A percentile compares a stretch with the other conserved stretches of the same genome.
Evolutionary conservation across 2,888 invertebrate genomes (phyloP).

Genomic region (Eristalis tenax): DNA sequence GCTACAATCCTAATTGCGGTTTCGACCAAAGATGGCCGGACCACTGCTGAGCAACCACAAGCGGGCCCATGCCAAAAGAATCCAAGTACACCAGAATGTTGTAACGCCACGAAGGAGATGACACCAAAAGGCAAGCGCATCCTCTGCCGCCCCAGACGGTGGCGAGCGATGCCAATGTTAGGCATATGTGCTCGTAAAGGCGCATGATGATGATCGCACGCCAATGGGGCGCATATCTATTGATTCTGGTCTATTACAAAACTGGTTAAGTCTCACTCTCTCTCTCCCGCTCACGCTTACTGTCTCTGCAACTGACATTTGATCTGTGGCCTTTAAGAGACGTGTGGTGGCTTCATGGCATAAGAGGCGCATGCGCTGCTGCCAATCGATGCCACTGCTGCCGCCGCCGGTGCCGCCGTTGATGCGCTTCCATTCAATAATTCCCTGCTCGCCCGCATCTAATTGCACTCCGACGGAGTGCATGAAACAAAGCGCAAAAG

Average conservation of each 20-base stretch:
- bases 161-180: background rate
- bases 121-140: constrained; percentile 38
- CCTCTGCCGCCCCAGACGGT: constrained; percentile 20
- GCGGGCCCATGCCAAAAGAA: constrained; percentile 34
- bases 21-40: constrained; percentile 28
- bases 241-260: constrained; percentile 69
- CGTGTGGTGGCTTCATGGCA: constrained; percentile 51
- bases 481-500: background rate
- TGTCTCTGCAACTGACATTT: constrained; percentile 68
- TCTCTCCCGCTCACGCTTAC: background rate
- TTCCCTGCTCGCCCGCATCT: constrained; percentile 35
- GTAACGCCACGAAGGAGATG: constrained; percentile 39
- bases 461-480: constrained; percentile 36
- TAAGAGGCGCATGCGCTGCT: constrained; percentile 53
- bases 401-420: constrained; percentile 34
- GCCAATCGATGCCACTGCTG: background rate
- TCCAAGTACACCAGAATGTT: constrained; percentile 19
- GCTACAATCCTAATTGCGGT: constrained; percentile 61
- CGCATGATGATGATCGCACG: constrained; percentile 29
- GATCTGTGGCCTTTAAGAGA: constrained; percentile 71
- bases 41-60: background rate
- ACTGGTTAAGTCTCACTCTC: constrained; percentile 58
- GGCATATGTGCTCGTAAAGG: constrained; percentile 8
- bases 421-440: constrained; percentile 62
- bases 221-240: constrained; percentile 54